Conservation (phyloP, 2,797 vertebrate species). For the Eutrigla gurnardus region DNA sequence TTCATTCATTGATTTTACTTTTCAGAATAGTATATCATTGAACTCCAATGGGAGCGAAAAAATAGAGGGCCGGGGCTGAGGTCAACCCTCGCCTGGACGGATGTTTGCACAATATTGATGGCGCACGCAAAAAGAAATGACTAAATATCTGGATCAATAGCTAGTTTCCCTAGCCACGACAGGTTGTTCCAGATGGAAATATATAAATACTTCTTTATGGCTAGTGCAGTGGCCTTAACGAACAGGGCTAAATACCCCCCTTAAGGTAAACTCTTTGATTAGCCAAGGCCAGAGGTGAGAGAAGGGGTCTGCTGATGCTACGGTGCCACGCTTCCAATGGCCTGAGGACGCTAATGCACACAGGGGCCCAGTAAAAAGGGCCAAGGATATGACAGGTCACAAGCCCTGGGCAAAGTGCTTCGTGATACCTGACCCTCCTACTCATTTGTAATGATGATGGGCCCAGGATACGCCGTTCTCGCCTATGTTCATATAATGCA, state of each 20-base stretch:
- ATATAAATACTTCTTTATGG: constrained; percentile 94
- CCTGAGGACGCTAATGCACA: constrained; percentile 78
- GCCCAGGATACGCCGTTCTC: constrained; percentile 26
- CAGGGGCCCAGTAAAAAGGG: constrained; percentile 74
- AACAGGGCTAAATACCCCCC: constrained; percentile 92
- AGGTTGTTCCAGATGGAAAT: constrained; percentile 94
- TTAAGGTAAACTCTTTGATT: constrained; percentile 99
- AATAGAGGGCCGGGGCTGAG: constrained; percentile 88
- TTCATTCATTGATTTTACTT: constrained; percentile 99
- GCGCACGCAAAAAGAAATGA: constrained; percentile 94
- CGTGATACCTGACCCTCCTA: constrained; percentile 68
- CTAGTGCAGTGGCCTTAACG: constrained; percentile 93
- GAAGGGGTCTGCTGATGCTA: constrained; percentile 78
- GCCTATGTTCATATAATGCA: constrained; percentile 61
- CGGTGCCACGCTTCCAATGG: constrained; percentile 83
- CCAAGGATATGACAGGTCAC: constrained; percentile 70
- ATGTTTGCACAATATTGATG: constrained; percentile 97
- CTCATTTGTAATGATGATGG: constrained; percentile 73
- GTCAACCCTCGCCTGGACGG: constrained; percentile 92
- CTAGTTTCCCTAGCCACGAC: constrained; percentile 93
- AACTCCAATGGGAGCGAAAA: constrained; percentile 96
- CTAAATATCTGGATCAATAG: constrained; percentile 99
- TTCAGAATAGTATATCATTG: constrained; percentile 98
- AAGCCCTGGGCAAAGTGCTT: constrained; percentile 63
- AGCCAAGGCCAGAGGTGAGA: constrained; percentile 95